phyloP scores from a whole-genome alignment of 2,797 vertebrate species.

The Diglossa cyanea region DNA sequence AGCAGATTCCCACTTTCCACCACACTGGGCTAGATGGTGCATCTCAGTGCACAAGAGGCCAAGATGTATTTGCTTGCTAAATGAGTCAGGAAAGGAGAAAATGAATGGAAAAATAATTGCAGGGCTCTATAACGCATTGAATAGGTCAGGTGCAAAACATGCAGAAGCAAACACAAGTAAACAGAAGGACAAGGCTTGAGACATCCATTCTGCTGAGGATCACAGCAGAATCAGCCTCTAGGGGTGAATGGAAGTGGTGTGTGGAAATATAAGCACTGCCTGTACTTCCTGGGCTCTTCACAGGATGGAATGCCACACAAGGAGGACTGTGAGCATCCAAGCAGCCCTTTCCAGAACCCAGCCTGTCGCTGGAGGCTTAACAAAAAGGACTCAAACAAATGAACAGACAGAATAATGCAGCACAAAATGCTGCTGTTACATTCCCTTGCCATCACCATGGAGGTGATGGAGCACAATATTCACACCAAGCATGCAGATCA shows the following conservation, averaged over 20 bases:
- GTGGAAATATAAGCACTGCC: background rate
- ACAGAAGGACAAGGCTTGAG: background rate
- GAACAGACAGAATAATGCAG: background rate
- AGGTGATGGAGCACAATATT: background rate
- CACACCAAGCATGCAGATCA: background rate
- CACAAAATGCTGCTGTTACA: background rate
- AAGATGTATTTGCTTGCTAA: background rate
- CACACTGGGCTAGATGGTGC: background rate
- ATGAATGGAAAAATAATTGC: background rate
- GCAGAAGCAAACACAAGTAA: background rate
- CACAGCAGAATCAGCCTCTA: background rate
- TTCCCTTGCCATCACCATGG: background rate
- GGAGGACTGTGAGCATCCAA: background rate
- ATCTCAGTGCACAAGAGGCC: background rate
- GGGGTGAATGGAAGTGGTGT: background rate
- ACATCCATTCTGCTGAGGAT: background rate
- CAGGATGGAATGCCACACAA: background rate
- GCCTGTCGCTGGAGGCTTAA: background rate
- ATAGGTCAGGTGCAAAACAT: background rate
- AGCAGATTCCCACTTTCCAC: background rate
- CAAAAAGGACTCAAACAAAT: background rate
- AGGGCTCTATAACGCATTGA: background rate
- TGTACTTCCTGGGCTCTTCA: background rate
- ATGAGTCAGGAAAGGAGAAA: background rate
- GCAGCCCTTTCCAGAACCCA: background rate